Conservation (phyloP, 2,888 invertebrate genomes). For the Callimorpha dominula region DNA sequence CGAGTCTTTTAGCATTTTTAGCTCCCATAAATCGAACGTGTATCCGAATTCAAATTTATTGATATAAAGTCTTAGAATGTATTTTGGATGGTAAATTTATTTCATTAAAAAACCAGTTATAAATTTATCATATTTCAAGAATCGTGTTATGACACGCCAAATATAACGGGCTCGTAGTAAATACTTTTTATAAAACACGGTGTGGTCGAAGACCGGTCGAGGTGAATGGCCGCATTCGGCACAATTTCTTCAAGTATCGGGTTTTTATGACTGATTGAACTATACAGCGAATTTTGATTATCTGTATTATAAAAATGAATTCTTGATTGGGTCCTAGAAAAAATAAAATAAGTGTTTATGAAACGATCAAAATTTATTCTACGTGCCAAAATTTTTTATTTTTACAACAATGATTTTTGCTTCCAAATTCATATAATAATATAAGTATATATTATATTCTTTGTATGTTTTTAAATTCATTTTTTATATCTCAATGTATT, state of each 20-base stretch:
- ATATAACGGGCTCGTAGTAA: slow-evolving; percentile 59
- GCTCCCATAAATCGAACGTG: neutral
- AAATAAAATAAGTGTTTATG: neutral
- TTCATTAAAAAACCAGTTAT: slow-evolving; percentile 25
- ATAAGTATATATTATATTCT: too few species aligned
- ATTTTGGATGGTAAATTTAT: slow-evolving; percentile 13
- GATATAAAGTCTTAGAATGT: neutral
- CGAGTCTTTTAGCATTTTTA: slow-evolving; percentile 1
- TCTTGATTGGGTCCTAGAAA: neutral
- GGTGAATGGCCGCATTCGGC: slow-evolving; percentile 72
- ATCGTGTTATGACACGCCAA: slow-evolving; percentile 53
- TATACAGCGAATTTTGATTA: slow-evolving; percentile 31
- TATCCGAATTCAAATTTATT: neutral
- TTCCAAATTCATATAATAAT: neutral
- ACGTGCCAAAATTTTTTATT: neutral
- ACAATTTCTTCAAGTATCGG: slow-evolving; percentile 48
- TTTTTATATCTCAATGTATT: too few species aligned
- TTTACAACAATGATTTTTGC: neutral
- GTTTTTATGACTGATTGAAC: slow-evolving; percentile 41
- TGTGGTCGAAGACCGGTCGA: slow-evolving; percentile 61
- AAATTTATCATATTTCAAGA: slow-evolving; percentile 35
- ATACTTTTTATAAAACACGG: slow-evolving; percentile 50
- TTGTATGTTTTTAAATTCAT: too few species aligned
- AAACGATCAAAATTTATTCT: too few species aligned
- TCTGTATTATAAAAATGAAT: neutral